These are phyloP conservation scores for Clunio marinus DNA, from an alignment of 2,888 invertebrate genomes.

Conservation along the genomic window DNA sequence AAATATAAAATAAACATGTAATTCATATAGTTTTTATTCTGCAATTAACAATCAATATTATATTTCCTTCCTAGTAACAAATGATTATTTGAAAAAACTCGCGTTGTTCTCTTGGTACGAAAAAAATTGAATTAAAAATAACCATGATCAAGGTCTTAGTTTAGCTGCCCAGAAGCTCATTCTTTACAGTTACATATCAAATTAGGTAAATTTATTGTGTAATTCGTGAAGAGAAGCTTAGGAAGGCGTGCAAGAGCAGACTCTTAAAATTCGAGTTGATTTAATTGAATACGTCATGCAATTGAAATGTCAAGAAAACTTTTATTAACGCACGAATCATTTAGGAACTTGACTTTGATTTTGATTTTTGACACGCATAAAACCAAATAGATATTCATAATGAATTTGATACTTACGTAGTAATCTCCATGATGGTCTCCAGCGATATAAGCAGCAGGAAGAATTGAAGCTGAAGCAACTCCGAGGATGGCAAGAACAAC, in stretches of 20 bases:
- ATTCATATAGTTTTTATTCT: no score
- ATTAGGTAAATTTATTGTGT: not conserved
- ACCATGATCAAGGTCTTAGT: not conserved
- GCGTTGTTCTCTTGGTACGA: no score
- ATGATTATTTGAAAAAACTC: no score
- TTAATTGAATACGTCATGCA: no score
- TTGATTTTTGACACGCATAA: not conserved
- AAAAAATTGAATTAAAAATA: not conserved
- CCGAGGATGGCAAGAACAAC: slow-evolving; percentile 50
- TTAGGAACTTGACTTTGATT: not conserved
- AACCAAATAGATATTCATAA: not conserved
- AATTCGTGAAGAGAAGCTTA: no score
- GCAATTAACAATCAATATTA: no score
- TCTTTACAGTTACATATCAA: not conserved
- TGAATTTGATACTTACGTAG: slow-evolving; percentile 42
- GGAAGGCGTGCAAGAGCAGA: no score
- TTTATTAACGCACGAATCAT: no score
- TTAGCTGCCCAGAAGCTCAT: no score
- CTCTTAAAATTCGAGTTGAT: no score
- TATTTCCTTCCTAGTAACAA: no score
- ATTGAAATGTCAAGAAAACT: not conserved
- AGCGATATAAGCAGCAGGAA: slow-evolving; percentile 46
- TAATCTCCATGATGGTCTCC: slow-evolving; percentile 45
- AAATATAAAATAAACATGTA: not conserved
- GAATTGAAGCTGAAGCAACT: slow-evolving; percentile 49